A percentile compares a stretch with the other conserved stretches of the same genome.
phyloP scores from a whole-genome alignment of 1,140 invertebrate species.

The Drosophila parvula region DNA sequence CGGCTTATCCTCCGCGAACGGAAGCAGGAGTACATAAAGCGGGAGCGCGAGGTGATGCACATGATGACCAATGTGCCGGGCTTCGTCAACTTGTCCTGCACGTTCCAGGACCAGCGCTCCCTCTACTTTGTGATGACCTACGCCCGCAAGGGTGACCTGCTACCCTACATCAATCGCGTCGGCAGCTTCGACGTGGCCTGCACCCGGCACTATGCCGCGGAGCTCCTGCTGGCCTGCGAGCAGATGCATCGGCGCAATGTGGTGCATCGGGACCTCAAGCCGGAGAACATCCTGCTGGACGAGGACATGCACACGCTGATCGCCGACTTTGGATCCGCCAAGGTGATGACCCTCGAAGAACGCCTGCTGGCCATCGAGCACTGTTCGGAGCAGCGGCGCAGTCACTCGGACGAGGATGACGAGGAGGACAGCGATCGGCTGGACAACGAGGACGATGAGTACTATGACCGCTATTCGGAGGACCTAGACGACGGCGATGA shows the following conservation, averaged over 20 bases:
- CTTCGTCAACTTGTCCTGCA: constrained; percentile 97
- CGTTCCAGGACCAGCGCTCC: constrained; percentile 97
- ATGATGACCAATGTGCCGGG: constrained; percentile 87
- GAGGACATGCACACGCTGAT: constrained; percentile 98
- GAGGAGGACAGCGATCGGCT: constrained; percentile 69
- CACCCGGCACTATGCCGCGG: constrained; percentile 96
- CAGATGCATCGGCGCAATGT: constrained; percentile 95
- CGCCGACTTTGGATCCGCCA: constrained; percentile 98
- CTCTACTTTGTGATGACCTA: constrained; percentile 98
- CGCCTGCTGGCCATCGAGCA: constrained; percentile 69
- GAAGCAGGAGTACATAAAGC: constrained; percentile 96
- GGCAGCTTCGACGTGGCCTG: constrained; percentile 95
- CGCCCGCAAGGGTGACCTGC: constrained; percentile 96
- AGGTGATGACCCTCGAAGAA: constrained; percentile 87
- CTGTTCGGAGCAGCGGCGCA: constrained; percentile 44
- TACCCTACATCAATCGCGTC: constrained; percentile 95
- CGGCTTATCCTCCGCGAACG: constrained; percentile 95
- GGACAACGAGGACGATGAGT: constrained; percentile 64
- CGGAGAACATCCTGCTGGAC: constrained; percentile 95
- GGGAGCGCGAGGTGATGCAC: constrained; percentile 85
- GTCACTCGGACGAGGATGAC: constrained; percentile 70
- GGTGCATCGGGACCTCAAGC: constrained; percentile 96
- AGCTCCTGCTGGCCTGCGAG: constrained; percentile 96
- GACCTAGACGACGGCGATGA: constrained; percentile 49
- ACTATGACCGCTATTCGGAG: constrained; percentile 45